Percentiles rank a stretch among this genome's conserved stretches.
phyloP scores from a whole-genome alignment of 2,888 invertebrate species.

The Pogonocherus hispidulus region DNA sequence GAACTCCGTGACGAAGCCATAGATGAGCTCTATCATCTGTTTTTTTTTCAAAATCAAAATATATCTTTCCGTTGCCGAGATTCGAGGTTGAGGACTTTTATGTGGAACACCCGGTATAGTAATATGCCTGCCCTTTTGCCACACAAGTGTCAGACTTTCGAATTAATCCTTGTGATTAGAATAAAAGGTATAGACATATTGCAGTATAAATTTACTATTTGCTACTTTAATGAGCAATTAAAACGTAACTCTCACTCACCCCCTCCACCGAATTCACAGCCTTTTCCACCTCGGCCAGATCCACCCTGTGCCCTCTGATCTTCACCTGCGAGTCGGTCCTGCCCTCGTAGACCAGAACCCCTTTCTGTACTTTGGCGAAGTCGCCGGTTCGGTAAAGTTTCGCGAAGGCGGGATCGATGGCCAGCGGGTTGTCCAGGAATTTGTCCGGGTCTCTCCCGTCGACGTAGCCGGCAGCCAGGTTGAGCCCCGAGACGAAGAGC shows the following conservation, averaged over 20 bases:
- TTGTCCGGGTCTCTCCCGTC: conserved; percentile 78
- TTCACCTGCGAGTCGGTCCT: conserved; percentile 88
- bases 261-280: conserved; percentile 75
- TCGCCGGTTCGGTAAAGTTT: conserved; percentile 89
- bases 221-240: too few relatives aligned
- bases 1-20: too few relatives aligned
- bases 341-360: conserved; percentile 81
- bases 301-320: conserved; percentile 88
- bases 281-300: conserved; percentile 86
- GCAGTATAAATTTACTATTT: too few relatives aligned
- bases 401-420: conserved; percentile 76
- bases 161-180: too few relatives aligned
- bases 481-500: conserved; percentile 84
- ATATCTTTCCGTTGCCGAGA: too few relatives aligned
- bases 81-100: too few relatives aligned
- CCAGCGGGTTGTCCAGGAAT: conserved; percentile 83
- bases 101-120: too few relatives aligned
- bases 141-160: too few relatives aligned
- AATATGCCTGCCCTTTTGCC: too few relatives aligned
- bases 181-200: too few relatives aligned
- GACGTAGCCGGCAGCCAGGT: conserved; percentile 86
- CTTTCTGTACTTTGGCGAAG: conserved; percentile 80
- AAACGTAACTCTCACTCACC: conserved; percentile 56
- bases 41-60: too few relatives aligned
- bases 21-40: too few relatives aligned